Base-by-base conservation (phyloP, 2,797 vertebrate species). In the Fistularia tabacaria region DNA sequence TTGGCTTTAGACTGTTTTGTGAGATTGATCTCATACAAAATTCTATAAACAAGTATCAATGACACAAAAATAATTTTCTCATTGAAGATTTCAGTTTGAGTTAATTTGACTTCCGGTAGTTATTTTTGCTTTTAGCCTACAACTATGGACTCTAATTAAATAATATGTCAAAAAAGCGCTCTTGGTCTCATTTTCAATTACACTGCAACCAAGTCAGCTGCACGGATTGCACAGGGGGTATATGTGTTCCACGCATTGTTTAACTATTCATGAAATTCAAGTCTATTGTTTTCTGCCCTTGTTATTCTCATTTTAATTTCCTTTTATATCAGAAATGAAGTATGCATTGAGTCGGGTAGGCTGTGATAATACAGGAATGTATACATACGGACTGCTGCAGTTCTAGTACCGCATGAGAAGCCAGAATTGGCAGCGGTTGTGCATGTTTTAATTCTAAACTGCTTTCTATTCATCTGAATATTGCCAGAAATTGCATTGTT, bases 181-280 rank as follows among this genome's bases (percentile, higher is more conserved):
- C 47, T 65, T 50, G 40, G 52, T 59, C 59, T 56, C 36, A 59
- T 70, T 73, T 54, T 71, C 56, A 74, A 57, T 77, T 82, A 71
- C 50, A 52, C 39, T 72, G 25, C 5, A 73, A 77, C 71, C 59
- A 75, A 67, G 55, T 61, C 55, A 71, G 44, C 51, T 59, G 51
- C 69, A 54, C 51, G 46, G 55, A 69, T 66, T 73, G 12, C 59
- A 66, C 53, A 76, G 58, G 64, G 70, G 79, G n/a, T n/a, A n/a
- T 70, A 25, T 25, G 25, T 25, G 25, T 25, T 25, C 25, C 25
- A 25, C 5, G 74, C 76, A 75, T 78, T 73, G 46, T 72, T 77
- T 68, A 65, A 49, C 36, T 8, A 38, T 51, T 69, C 67, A 80
- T 75, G 41, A 56, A 81, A 71, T 75, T 69, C 51, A 51, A 56